Conservation (phyloP, 2,888 invertebrate species). For the Anthophora plumipes region DNA sequence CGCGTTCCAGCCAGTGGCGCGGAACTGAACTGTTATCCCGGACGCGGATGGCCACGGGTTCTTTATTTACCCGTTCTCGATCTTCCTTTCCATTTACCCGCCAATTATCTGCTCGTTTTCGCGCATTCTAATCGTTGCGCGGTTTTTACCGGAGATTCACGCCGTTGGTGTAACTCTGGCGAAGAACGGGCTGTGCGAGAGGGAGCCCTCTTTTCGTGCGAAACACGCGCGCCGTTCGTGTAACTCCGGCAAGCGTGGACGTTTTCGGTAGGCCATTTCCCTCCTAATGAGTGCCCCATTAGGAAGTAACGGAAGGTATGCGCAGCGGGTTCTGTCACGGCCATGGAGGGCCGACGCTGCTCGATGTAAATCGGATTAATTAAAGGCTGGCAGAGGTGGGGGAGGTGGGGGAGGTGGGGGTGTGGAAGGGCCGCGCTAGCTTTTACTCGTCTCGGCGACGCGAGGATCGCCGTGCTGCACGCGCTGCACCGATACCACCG, state of each 20-base stretch:
- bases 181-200: not conserved
- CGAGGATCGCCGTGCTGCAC: slow-evolving; percentile 24
- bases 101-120: slow-evolving; percentile 23
- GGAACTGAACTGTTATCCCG: slow-evolving; percentile 50
- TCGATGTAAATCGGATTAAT: slow-evolving; percentile 83
- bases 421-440: not conserved
- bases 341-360: slow-evolving; percentile 69
- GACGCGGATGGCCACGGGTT: not conserved
- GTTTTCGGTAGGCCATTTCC: slow-evolving; percentile 74
- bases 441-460: slow-evolving; percentile 63
- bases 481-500: not conserved
- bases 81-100: not conserved
- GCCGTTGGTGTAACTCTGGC: too few relatives aligned
- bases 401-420: not conserved
- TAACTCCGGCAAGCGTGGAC: slow-evolving; percentile 35
- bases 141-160: not conserved
- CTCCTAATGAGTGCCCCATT: slow-evolving; percentile 83
- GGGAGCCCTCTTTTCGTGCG: slow-evolving; percentile 14
- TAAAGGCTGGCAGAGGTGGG: slow-evolving; percentile 69
- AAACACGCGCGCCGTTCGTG: slow-evolving; percentile 23
- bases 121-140: slow-evolving; percentile 12
- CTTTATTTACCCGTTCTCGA: not conserved
- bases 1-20: slow-evolving; percentile 66
- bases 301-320: slow-evolving; percentile 80
- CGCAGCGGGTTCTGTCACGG: slow-evolving; percentile 72